These are phyloP conservation scores for Acanthoscelides obtectus DNA, from an alignment of 2,888 invertebrate species.

Conservation along the genomic window DNA sequence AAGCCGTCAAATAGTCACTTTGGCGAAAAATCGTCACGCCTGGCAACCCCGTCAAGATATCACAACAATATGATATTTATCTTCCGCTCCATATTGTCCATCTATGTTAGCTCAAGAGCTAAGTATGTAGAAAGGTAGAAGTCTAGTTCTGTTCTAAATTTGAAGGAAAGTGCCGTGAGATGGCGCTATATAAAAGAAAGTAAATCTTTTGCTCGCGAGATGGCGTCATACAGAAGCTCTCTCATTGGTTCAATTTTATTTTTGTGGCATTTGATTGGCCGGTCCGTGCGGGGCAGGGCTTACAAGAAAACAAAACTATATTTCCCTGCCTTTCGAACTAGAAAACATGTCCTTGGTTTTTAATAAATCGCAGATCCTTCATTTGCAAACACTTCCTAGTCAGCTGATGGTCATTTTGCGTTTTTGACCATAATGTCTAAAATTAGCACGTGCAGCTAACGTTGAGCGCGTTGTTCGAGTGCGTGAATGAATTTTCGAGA, in stretches of 20 bases:
- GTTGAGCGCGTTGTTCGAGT: slow-evolving; percentile 12
- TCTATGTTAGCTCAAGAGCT: no score
- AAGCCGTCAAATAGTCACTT: no score
- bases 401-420: slow-evolving; percentile 40
- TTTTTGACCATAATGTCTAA: slow-evolving; percentile 37
- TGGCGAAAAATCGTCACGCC: no score
- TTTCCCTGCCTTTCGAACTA: neutral
- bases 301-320: neutral
- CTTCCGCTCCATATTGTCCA: no score
- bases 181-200: no score
- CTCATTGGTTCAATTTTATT: neutral
- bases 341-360: slow-evolving; percentile 31
- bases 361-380: slow-evolving; percentile 31
- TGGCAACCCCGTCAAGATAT: no score
- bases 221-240: neutral
- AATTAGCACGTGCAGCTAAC: slow-evolving; percentile 23
- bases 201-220: neutral
- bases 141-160: no score
- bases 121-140: no score
- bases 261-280: neutral
- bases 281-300: neutral
- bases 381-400: slow-evolving; percentile 38
- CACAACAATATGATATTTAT: no score
- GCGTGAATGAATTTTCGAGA: neutral
- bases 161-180: no score